Conservation (phyloP, 2,113 vertebrate species). For the Odontophorus gujanensis region DNA sequence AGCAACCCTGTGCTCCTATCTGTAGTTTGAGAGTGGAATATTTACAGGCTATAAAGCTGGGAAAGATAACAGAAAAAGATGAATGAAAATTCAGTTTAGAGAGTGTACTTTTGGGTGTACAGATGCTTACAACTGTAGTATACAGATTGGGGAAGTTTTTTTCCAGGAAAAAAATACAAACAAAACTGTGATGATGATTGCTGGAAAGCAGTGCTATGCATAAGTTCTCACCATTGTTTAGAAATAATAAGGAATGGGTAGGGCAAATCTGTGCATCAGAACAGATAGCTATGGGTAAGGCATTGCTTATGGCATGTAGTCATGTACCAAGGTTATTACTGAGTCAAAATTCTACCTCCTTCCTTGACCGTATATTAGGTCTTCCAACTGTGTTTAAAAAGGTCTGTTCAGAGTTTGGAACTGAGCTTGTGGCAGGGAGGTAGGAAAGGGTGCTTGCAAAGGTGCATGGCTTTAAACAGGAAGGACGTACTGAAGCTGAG, state of each 20-base stretch:
- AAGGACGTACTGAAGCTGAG: not conserved
- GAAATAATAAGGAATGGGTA: not conserved
- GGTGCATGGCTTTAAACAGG: not conserved
- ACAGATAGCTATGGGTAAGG: not conserved
- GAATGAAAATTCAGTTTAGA: not conserved
- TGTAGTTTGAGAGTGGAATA: not conserved
- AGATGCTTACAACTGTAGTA: not conserved
- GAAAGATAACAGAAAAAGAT: not conserved
- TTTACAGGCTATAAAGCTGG: not conserved
- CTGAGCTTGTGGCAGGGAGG: not conserved
- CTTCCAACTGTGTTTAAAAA: not conserved
- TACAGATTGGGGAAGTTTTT: not conserved
- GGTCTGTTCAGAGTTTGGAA: not conserved
- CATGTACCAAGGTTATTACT: not conserved
- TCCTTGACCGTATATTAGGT: not conserved
- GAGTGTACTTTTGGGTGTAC: not conserved
- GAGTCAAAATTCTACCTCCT: not conserved
- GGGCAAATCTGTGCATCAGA: not conserved
- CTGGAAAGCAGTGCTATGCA: not conserved
- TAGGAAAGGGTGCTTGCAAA: not conserved
- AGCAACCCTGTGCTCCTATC: not conserved
- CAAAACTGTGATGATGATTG: not conserved
- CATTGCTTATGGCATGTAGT: not conserved
- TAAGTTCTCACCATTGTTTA: not conserved
- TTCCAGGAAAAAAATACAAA: not conserved